A percentile compares a stretch with the other conserved stretches of the same genome.
These are phyloP conservation scores for Hyperoplus lanceolatus DNA, from an alignment of 2,797 vertebrate species.

Conservation along the genomic window DNA sequence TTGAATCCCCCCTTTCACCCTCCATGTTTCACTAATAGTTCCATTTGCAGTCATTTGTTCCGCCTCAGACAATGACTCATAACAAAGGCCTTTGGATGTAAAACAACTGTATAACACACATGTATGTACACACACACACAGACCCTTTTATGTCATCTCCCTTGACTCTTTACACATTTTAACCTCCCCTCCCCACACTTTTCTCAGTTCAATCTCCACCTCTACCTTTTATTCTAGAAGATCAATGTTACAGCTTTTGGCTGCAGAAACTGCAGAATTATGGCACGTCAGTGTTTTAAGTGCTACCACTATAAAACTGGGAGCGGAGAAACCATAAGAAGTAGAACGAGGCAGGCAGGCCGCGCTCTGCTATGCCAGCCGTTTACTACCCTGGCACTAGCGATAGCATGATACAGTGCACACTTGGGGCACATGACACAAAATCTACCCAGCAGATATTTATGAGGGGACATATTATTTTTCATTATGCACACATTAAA, in stretches of 20 bases:
- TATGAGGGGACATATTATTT: conserved; percentile 75
- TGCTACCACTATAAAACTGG: conserved; percentile 67
- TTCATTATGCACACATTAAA: conserved; percentile 79
- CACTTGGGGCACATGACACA: conserved; percentile 64
- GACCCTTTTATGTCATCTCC: conserved; percentile 6
- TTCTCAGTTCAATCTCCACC: conserved; percentile 21
- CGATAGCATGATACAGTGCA: conserved; percentile 58
- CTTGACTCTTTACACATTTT: conserved; percentile 30
- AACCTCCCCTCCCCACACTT: not conserved
- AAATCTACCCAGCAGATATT: conserved; percentile 69
- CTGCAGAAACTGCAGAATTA: conserved; percentile 68
- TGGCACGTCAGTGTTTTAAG: conserved; percentile 70
- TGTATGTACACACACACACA: not conserved
- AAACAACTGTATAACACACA: conserved; percentile 68
- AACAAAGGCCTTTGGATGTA: conserved; percentile 72
- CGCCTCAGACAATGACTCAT: conserved; percentile 72
- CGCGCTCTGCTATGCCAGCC: conserved; percentile 57
- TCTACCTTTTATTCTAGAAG: conserved; percentile 26
- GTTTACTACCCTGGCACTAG: conserved; percentile 62
- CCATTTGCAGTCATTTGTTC: conserved; percentile 81
- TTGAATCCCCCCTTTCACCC: conserved; percentile 74
- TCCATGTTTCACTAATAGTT: conserved; percentile 74
- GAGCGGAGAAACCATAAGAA: conserved; percentile 66
- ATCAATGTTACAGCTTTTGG: conserved; percentile 59
- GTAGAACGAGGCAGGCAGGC: conserved; percentile 55